Evolutionary conservation across 2,113 vertebrate species (phyloP), one percentile per base, ranked within the genome.

Genomic region (Carollia perspicillata): DNA sequence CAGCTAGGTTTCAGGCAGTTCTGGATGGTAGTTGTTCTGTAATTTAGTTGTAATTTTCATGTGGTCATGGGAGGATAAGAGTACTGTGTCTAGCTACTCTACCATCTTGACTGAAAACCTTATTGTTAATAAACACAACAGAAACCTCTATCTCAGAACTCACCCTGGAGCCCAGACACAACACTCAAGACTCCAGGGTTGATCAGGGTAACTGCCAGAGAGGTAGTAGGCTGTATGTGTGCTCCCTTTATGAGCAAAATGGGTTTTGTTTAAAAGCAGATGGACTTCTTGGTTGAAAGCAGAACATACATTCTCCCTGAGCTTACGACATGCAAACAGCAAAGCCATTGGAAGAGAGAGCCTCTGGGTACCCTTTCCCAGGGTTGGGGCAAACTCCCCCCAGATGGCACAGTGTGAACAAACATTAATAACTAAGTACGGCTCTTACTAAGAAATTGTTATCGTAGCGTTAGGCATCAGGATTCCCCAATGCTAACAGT

Each of bases 381-480:
- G 78, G 55, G 69, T 1, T 18, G 2, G 44, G 78, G 23, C 30
- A 53, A 28, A 33, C 63, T 84, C 93, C 87, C 77, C 58, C 51
- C n/a, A 8, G 26, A 30, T 18, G 51, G 63, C 44, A n/a, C 84
- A 40, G 44, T 83, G 14, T 35, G 92, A 88, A 88, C 44, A 75
- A 93, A 71, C 94, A 33, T 17, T 69, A 84, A 93, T 97, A 40
- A n/a, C 87, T 79, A 68, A 94, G 92, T 71, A 94, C 28, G 71
- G 75, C 77, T 96, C 77, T 87, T 86, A 93, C 96, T 94, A 83
- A 97, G 96, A 98, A 97, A 96, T 95, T 94, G 94, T 88, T 97
- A 23, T 86, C 93, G 89, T 93, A 93, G 80, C 96, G 84, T 85
- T 92, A 87, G 94, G 95, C 97, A 74, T 37, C 47, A 58, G 92